phyloP scores from a whole-genome alignment of 1,140 invertebrate genomes.

The Apis dorsata region DNA sequence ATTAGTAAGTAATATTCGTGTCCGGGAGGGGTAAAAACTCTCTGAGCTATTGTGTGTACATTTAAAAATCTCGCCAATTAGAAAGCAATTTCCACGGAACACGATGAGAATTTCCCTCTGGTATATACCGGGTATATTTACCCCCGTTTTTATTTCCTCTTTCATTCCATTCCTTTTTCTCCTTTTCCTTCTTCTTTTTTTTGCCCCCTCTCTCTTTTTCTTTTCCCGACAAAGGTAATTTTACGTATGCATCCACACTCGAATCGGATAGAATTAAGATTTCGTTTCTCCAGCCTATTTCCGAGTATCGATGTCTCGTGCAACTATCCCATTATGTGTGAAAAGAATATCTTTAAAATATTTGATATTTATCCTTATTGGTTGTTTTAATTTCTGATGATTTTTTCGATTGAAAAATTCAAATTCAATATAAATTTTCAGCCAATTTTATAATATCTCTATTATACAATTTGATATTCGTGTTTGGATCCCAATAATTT shows the following conservation, averaged over 20 bases:
- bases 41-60: conserved; percentile 48
- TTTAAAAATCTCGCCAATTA: conserved; percentile 53
- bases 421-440: no score
- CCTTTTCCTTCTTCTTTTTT: no score
- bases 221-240: conserved; percentile 4
- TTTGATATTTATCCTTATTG: background rate
- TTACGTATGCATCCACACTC: background rate
- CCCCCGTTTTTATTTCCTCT: conserved; percentile 16
- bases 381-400: no score
- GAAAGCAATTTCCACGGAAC: conserved; percentile 45
- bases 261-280: background rate
- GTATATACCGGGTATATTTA: conserved; percentile 27
- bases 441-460: no score
- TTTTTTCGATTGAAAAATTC: no score
- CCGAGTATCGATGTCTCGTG: no score
- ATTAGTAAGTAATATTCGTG: conserved; percentile 48
- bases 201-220: background rate
- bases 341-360: no score
- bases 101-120: conserved; percentile 43
- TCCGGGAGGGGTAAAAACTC: conserved; percentile 17
- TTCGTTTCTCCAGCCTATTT: background rate
- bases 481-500: no score
- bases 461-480: no score
- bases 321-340: no score
- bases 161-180: background rate